Evolutionary conservation across 2,888 invertebrate genomes (phyloP).

Genomic region (Tanypteryx hageni): DNA sequence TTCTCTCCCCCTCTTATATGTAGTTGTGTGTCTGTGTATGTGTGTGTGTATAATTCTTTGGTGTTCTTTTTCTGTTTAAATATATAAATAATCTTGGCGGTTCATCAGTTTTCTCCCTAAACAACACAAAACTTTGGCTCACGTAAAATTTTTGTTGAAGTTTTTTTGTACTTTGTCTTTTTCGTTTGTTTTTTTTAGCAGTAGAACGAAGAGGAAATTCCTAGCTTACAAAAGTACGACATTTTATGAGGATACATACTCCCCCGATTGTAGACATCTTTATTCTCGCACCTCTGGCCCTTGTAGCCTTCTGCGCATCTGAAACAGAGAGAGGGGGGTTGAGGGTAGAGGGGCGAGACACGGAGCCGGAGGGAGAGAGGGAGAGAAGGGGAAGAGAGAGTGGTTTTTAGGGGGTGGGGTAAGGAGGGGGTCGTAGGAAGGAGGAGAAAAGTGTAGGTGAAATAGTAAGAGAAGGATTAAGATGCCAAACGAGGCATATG

Average conservation of each 20-base stretch:
- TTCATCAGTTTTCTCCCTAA: conserved; percentile 39
- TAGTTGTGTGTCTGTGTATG: not conserved
- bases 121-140: conserved; percentile 58
- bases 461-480: conserved; percentile 20
- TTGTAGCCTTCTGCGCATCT: conserved; percentile 89
- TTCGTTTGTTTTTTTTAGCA: conserved; percentile 78
- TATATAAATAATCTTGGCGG: conserved; percentile 52
- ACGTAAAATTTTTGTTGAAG: conserved; percentile 36
- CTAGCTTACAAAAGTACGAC: conserved; percentile 83
- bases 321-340: conserved; percentile 72
- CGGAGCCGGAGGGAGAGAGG: conserved; percentile 66
- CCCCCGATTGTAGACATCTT: conserved; percentile 85
- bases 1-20: conserved; percentile 9
- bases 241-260: conserved; percentile 85
- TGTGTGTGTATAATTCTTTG: conserved; percentile 15
- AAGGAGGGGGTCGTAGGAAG: conserved; percentile 43
- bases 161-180: conserved; percentile 40
- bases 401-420: conserved; percentile 60
- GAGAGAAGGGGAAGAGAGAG: conserved; percentile 66
- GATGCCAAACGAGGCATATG: not conserved
- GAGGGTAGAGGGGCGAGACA: not conserved
- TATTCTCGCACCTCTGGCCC: conserved; percentile 88
- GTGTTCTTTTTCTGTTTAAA: conserved; percentile 35
- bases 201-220: conserved; percentile 86
- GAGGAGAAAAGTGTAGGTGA: conserved; percentile 46